These are phyloP conservation scores for Machimus atricapillus DNA, from an alignment of 2,888 invertebrate species.

Conservation along the genomic window DNA sequence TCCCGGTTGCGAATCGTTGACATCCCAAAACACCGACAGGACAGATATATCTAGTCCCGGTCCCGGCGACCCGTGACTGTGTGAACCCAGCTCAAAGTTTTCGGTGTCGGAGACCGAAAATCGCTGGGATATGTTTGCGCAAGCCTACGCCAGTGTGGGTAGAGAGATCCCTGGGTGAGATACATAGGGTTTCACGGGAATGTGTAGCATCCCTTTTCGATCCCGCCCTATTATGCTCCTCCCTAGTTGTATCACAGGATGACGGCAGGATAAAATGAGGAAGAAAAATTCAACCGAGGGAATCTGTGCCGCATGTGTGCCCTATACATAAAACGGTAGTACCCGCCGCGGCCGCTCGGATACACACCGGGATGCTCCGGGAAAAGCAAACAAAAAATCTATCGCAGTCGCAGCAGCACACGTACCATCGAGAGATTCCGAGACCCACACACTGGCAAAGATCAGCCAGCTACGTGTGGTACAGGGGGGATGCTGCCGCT, in stretches of 20 bases:
- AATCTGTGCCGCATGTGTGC: constrained; percentile 28
- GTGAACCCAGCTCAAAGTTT: constrained; percentile 31
- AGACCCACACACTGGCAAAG: neutral
- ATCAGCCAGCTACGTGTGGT: neutral
- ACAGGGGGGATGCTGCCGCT: constrained; percentile 16
- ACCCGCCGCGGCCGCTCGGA: neutral
- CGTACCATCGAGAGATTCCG: neutral
- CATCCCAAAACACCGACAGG: constrained; percentile 46
- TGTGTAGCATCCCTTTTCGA: constrained; percentile 46
- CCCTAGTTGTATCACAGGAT: constrained; percentile 45
- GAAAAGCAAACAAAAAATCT: constrained; percentile 29
- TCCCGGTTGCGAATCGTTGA: constrained; percentile 38
- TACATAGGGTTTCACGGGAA: constrained; percentile 25
- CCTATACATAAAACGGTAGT: constrained; percentile 1
- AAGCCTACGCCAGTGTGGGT: constrained; percentile 39
- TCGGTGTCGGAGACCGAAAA: neutral
- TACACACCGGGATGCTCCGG: constrained; percentile 35
- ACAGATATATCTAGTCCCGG: constrained; percentile 48
- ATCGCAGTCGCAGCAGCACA: neutral
- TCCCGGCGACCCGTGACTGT: constrained; percentile 43
- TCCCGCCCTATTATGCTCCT: constrained; percentile 50
- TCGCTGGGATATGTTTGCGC: constrained; percentile 41
- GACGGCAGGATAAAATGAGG: constrained; percentile 41
- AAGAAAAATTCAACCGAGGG: constrained; percentile 32
- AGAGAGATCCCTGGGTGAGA: constrained; percentile 21